Percentiles rank a stretch among this genome's conserved stretches.
phyloP scores from a whole-genome alignment of 1,140 invertebrate genomes.

The Cyrtorhinus lividipennis region DNA sequence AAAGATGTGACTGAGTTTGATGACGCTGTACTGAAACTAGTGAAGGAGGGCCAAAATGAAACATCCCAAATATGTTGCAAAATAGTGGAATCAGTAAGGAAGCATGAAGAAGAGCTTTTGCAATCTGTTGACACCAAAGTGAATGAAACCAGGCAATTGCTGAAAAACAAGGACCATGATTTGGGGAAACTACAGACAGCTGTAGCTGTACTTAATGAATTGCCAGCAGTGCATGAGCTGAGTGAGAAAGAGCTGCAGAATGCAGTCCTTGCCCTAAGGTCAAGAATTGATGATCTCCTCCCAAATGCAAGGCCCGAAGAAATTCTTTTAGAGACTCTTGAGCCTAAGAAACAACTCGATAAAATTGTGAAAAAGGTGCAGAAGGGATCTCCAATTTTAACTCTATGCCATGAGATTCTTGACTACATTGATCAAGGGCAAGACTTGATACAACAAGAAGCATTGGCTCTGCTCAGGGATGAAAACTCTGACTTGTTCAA shows the following conservation, averaged over 20 bases:
- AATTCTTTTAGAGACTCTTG: background rate
- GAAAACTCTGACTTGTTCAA: background rate
- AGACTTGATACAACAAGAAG: background rate
- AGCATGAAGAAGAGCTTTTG: no score
- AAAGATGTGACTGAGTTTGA: background rate
- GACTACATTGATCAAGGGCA: background rate
- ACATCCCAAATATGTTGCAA: no score
- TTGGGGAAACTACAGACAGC: background rate
- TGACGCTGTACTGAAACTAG: background rate
- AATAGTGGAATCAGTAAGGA: no score
- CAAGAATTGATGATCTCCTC: background rate
- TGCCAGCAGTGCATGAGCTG: background rate
- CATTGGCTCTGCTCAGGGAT: background rate
- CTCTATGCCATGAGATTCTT: background rate
- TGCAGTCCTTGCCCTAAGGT: background rate
- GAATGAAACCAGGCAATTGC: background rate
- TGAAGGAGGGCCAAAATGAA: background rate
- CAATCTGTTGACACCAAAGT: background rate
- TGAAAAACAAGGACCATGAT: background rate
- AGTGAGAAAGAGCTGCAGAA: background rate
- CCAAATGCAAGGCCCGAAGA: background rate
- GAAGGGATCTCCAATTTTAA: background rate
- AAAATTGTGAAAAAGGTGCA: background rate
- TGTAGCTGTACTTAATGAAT: background rate
- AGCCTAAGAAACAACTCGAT: background rate